Base-by-base conservation (phyloP, 2,888 invertebrate species). In the Bhutanitis thaidina region DNA sequence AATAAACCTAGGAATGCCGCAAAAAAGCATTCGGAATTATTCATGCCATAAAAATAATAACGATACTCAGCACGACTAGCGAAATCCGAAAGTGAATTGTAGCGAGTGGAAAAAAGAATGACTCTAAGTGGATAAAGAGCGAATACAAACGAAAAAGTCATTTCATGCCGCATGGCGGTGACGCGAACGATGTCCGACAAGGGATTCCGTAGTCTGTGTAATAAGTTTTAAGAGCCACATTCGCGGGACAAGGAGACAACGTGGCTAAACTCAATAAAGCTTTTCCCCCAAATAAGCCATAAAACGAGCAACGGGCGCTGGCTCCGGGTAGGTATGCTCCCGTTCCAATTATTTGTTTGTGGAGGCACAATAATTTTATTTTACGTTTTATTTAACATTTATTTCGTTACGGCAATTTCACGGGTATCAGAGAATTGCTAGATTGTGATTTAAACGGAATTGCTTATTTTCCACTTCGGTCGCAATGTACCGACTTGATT, bases 371-470 rank as follows among this genome's bases (percentile, higher is more conserved):
- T 86, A 83, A 87, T 88, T 89, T 89, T 89, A 86, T 88, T 89
- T 87, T 86, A 84, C 88, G 87, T 89, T 89, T 89, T 89, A 89
- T 88, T 88, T 85, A 89, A 88, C 88, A 88, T 89, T 89, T 89
- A 89, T 88, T 84, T 81, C 88, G 88, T 87, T 88, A 86, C 87
- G 88, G 81, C 86, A 86, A 89, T 89, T 89, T 89, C 88, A 89
- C 80, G 88, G 88, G 82, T 86, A 88, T 89, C 88, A 87, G 84
- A 84, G 87, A 79, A 83, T 83, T 77, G 83, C 84, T 86, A 84
- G 86, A 81, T 87, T 86, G 86, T 83, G 88, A 87, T 88, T 89
- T 85, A 83, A 86, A 80, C 76, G 79, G 72, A 84, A 88, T 88
- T 87, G 86, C 79, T 84, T 87, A 88, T 88, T 88, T 88, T 88